phyloP scores from a whole-genome alignment of 2,113 vertebrate genomes.

The Ifrita kowaldi region DNA sequence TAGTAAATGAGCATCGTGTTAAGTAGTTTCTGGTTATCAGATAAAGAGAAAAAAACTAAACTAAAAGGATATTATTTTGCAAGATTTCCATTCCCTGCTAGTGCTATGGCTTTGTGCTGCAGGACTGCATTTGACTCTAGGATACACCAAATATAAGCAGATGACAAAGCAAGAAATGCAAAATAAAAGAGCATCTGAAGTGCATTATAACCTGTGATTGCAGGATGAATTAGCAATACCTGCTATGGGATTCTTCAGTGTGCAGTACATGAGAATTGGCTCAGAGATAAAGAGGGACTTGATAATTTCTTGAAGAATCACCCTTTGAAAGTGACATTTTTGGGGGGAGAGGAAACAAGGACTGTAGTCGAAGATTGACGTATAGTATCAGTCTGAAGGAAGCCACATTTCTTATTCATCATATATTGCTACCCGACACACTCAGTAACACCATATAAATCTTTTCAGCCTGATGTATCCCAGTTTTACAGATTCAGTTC shows the following conservation, averaged over 20 bases:
- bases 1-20: conserved; percentile 47
- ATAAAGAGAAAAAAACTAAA: conserved; percentile 49
- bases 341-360: not conserved
- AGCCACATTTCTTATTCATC: not conserved
- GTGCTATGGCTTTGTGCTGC: not conserved
- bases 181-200: not conserved
- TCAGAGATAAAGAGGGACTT: not conserved
- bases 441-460: not conserved
- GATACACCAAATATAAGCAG: not conserved
- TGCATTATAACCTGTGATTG: not conserved
- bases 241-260: not conserved
- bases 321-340: not conserved
- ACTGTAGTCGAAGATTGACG: not conserved
- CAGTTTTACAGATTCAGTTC: not conserved
- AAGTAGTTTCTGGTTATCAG: conserved; percentile 63
- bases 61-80: conserved; percentile 15
- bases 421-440: not conserved
- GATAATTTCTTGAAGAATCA: not conserved
- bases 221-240: not conserved
- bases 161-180: not conserved
- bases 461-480: not conserved
- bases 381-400: not conserved
- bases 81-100: conserved; percentile 35
- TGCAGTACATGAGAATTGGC: not conserved
- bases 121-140: not conserved